Evolutionary conservation across 2,113 vertebrate species (phyloP).

Genomic region (Pterocles orientalis): DNA sequence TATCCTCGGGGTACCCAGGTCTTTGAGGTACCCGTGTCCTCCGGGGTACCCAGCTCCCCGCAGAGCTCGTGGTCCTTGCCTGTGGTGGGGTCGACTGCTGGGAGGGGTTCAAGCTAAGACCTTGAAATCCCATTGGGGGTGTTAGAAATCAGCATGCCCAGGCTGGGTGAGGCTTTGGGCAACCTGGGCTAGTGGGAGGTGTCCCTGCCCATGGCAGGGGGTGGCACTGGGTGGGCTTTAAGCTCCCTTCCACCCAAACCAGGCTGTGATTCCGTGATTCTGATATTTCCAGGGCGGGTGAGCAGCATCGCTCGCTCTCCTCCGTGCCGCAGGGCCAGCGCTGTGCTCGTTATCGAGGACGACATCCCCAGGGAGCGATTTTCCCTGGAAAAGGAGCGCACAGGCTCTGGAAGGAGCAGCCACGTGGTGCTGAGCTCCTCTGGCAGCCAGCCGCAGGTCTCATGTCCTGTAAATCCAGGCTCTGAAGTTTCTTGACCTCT

Average conservation of each 20-base stretch:
- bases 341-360: neutral
- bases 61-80: neutral
- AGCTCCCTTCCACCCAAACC: no score
- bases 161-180: no score
- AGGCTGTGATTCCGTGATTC: no score
- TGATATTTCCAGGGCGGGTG: neutral
- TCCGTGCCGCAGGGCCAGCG: neutral
- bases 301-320: neutral
- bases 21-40: no score
- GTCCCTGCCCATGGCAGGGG: no score
- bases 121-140: neutral
- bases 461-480: neutral
- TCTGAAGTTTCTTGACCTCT: neutral
- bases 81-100: neutral
- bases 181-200: no score
- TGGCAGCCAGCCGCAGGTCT: neutral
- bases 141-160: no score
- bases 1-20: no score
- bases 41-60: neutral
- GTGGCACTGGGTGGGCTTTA: no score
- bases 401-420: neutral
- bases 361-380: neutral
- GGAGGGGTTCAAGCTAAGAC: fast-evolving
- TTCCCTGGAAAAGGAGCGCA: neutral
- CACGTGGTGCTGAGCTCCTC: neutral